Evolutionary conservation across 1,140 invertebrate genomes (phyloP), one percentile per base, ranked within the genome.

Genomic region (Pemphigus obesinymphae): DNA sequence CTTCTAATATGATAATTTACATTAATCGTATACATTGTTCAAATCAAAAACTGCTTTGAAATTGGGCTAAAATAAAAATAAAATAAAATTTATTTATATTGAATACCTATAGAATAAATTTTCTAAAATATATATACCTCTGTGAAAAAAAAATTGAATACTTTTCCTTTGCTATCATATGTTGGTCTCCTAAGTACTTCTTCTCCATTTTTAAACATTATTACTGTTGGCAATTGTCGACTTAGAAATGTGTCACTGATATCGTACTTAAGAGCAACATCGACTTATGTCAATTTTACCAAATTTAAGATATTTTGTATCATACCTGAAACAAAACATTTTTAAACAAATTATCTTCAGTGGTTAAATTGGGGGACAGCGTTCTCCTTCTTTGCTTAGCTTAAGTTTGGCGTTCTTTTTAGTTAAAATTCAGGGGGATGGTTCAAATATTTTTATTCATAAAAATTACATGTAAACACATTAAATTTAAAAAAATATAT

Each of bases 231-330:
- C 40, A 99, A 88, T 88, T 99, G 97, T 83, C 93, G 93, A 76
- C 95, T 97, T 68, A 96, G 93, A 20, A 96, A 92, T n/a, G 95
- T 93, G 84, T 95, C 94, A 85, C 93, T 95, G 4, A 99, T 91
- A 80, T 92, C 90, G 88, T 92, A 96, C 86, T 95, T 95, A 58
- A 90, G 89, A 0, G 92, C 97, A 82, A 95, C 92, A 84, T 85
- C 95, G 91, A 43, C 96, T 95, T 68, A 98, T 90, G 89, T 99
- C 97, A 53, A 99, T 90, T 90, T 99, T 99, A 0, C 96, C 97
- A 90, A 99, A 99, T 86, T 93, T 94, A 0, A 99, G 88, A 88
- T 97, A 97, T 3, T 96, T 92, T 80, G 98, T 88, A 81, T 89
- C 87, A 86, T 91, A 94, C 83, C 92, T 93, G 84, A 43, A 78